Conservation (phyloP, 2,113 vertebrate species). For the Dromaius novaehollandiae region DNA sequence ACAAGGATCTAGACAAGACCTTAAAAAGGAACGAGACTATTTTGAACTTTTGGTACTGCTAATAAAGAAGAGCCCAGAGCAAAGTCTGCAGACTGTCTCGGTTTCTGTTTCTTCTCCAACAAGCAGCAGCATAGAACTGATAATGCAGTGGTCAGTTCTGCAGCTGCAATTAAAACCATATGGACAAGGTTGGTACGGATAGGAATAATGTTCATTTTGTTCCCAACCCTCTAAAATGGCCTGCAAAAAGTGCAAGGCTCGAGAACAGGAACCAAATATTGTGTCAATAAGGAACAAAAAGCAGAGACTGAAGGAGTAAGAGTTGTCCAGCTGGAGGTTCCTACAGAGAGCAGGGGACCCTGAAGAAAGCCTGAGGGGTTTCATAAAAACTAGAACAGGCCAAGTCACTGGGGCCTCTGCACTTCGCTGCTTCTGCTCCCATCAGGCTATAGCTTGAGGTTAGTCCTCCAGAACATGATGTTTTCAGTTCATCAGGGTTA, state of each 20-base stretch:
- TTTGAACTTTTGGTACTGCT: neutral
- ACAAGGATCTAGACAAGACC: neutral
- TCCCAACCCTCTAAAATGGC: neutral
- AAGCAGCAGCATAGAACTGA: neutral
- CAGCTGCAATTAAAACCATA: neutral
- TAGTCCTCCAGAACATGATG: neutral
- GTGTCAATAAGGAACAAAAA: neutral
- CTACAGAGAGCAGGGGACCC: neutral
- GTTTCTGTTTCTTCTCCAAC: neutral
- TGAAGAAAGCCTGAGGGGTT: neutral
- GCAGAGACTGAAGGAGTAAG: neutral
- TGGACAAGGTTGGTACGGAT: neutral
- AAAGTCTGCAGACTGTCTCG: neutral
- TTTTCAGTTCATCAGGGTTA: neutral
- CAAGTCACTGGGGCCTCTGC: neutral
- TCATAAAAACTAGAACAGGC: neutral
- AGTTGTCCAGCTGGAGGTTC: neutral
- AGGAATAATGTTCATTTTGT: neutral
- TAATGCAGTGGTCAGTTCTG: neutral
- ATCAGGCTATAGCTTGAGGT: neutral
- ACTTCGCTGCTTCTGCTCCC: neutral
- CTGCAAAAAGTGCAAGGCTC: neutral
- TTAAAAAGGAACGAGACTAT: constrained; percentile 2
- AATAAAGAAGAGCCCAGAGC: neutral
- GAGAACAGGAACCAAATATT: neutral